Evolutionary conservation across 2,888 invertebrate genomes (phyloP).

Genomic region (Drosophila kuntzei): DNA sequence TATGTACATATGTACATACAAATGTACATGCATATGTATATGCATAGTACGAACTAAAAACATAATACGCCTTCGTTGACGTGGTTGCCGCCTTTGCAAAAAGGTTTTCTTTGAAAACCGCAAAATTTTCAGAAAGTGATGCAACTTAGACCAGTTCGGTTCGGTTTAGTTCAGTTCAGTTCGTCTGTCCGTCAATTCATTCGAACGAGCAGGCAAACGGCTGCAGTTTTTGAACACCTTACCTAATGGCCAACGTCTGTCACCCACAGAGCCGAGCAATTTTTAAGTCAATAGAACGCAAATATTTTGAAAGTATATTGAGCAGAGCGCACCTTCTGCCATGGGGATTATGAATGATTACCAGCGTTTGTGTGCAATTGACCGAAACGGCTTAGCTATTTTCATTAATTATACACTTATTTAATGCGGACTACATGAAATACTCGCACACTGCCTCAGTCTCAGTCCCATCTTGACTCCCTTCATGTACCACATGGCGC

Average conservation of each 20-base stretch:
- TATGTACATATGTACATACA: too few relatives aligned
- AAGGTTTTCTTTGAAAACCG: slow-evolving; percentile 74
- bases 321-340: slow-evolving; percentile 17
- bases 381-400: slow-evolving; percentile 64
- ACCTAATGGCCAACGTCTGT: slow-evolving; percentile 61
- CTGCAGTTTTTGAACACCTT: slow-evolving; percentile 70
- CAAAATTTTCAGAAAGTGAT: slow-evolving; percentile 75
- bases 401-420: slow-evolving; percentile 71
- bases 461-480: neutral
- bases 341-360: slow-evolving; percentile 56
- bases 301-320: slow-evolving; percentile 46
- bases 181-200: neutral
- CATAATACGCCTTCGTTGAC: slow-evolving; percentile 30
- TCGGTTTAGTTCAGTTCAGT: slow-evolving; percentile 24
- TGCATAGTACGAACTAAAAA: slow-evolving; percentile 63
- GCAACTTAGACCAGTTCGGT: slow-evolving; percentile 36
- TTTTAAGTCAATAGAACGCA: slow-evolving; percentile 47
- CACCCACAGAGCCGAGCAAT: slow-evolving; percentile 13
- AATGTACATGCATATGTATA: slow-evolving; percentile 12
- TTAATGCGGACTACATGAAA: slow-evolving; percentile 53
- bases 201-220: slow-evolving; percentile 31
- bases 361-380: slow-evolving; percentile 54
- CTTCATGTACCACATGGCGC: slow-evolving; percentile 45
- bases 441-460: neutral
- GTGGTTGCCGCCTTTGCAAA: slow-evolving; percentile 42